These are phyloP conservation scores for Sciurus carolinensis DNA, from an alignment of 2,797 vertebrate genomes.

Conservation along the genomic window DNA sequence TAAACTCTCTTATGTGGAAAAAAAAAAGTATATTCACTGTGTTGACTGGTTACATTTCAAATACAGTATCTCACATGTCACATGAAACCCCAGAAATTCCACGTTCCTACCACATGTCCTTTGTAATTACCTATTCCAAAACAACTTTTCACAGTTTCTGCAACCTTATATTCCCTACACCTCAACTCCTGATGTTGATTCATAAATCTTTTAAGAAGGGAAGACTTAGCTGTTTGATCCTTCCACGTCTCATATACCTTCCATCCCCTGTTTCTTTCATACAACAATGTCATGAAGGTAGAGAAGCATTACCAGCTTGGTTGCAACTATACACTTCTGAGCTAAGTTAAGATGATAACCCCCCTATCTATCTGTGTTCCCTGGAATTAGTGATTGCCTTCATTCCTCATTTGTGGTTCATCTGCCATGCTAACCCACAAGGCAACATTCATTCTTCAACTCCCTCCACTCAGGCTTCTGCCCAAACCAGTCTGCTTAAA, in stretches of 20 bases:
- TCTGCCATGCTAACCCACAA: not conserved
- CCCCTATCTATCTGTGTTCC: not conserved
- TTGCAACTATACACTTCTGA: not conserved
- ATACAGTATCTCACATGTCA: not conserved
- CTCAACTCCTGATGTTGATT: too few relatives aligned
- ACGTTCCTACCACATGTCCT: not conserved
- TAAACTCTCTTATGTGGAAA: too few relatives aligned
- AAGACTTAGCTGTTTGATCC: not conserved
- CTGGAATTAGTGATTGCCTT: not conserved
- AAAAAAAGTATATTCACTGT: not conserved
- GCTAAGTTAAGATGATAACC: not conserved
- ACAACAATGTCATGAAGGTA: too few relatives aligned
- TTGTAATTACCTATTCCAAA: not conserved
- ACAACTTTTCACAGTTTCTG: not conserved
- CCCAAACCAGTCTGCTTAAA: not conserved
- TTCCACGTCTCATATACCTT: too few relatives aligned
- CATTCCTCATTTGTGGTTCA: not conserved
- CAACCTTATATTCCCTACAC: not conserved
- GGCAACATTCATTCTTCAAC: not conserved
- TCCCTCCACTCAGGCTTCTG: not conserved
- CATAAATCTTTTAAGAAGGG: not conserved
- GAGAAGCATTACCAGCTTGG: too few relatives aligned
- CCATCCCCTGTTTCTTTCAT: not conserved
- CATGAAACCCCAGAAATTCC: not conserved
- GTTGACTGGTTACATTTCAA: not conserved